Conservation (phyloP, 2,888 invertebrate species). For the Caenorhabditis japonica region DNA sequence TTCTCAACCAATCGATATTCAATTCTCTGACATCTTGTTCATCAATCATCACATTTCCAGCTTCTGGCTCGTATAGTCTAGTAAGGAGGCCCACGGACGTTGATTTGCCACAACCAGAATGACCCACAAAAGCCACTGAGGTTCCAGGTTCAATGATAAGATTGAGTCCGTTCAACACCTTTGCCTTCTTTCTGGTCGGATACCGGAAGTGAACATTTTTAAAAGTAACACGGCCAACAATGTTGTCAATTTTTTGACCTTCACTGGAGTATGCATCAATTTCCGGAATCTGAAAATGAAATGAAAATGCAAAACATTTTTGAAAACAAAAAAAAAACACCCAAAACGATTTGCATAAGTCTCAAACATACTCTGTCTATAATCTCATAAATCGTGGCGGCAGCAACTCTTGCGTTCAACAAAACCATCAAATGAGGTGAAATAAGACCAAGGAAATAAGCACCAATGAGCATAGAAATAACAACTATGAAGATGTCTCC, state of each 20-base stretch:
- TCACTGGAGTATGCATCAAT: slow-evolving; percentile 65
- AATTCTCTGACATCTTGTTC: slow-evolving; percentile 48
- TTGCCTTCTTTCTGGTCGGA: slow-evolving; percentile 57
- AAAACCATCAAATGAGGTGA: slow-evolving; percentile 72
- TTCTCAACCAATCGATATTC: slow-evolving; percentile 53
- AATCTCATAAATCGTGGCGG: slow-evolving; percentile 69
- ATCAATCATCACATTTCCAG: slow-evolving; percentile 80
- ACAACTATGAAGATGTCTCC: slow-evolving; percentile 72
- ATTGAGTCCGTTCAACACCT: slow-evolving; percentile 76
- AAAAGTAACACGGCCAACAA: slow-evolving; percentile 64
- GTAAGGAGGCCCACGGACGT: slow-evolving; percentile 88
- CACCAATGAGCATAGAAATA: slow-evolving; percentile 60
- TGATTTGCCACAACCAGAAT: slow-evolving; percentile 82
- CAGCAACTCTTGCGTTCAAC: slow-evolving; percentile 72
- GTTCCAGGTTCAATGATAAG: slow-evolving; percentile 77
- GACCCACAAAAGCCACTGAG: slow-evolving; percentile 80
- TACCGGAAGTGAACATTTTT: slow-evolving; percentile 70
- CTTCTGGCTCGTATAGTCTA: slow-evolving; percentile 82
- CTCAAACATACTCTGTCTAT: slow-evolving; percentile 65
- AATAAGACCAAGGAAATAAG: slow-evolving; percentile 71
- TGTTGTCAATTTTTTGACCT: slow-evolving; percentile 54
- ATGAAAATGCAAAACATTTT: slow-evolving; percentile 15
- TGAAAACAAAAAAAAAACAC: not conserved
- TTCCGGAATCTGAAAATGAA: slow-evolving; percentile 36
- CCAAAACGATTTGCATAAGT: slow-evolving; percentile 20